These are phyloP conservation scores for Hypsibius dujardini DNA, from an alignment of 1,140 invertebrate species.

Conservation along the genomic window DNA sequence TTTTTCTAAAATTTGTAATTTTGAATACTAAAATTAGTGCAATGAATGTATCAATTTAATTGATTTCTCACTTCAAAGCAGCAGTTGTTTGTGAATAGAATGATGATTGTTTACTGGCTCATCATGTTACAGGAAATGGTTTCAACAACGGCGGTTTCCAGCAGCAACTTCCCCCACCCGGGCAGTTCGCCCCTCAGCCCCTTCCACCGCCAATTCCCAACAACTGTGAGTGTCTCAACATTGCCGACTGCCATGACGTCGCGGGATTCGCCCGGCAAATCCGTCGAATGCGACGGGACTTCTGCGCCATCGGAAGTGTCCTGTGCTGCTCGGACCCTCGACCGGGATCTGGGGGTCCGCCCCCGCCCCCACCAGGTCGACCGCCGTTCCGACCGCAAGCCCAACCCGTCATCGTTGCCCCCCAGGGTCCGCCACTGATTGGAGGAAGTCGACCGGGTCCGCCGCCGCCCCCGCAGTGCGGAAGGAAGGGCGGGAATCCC, in stretches of 20 bases:
- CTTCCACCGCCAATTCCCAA: neutral
- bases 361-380: neutral
- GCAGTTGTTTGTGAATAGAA: no score
- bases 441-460: no score
- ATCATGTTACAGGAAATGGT: neutral
- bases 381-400: neutral
- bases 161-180: neutral
- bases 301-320: neutral
- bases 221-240: neutral
- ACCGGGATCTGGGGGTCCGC: neutral
- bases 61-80: no score
- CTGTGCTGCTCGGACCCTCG: conserved; percentile 6
- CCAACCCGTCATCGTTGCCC: no score
- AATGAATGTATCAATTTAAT: no score
- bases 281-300: neutral
- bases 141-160: neutral
- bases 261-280: neutral
- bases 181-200: neutral
- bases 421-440: no score
- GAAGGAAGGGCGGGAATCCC: conserved; percentile 12
- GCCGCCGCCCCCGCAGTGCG: neutral
- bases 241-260: neutral
- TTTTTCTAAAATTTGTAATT: no score
- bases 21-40: no score
- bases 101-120: no score